Conservation (phyloP, 2,888 invertebrate genomes). For the Tiphia femorata region DNA sequence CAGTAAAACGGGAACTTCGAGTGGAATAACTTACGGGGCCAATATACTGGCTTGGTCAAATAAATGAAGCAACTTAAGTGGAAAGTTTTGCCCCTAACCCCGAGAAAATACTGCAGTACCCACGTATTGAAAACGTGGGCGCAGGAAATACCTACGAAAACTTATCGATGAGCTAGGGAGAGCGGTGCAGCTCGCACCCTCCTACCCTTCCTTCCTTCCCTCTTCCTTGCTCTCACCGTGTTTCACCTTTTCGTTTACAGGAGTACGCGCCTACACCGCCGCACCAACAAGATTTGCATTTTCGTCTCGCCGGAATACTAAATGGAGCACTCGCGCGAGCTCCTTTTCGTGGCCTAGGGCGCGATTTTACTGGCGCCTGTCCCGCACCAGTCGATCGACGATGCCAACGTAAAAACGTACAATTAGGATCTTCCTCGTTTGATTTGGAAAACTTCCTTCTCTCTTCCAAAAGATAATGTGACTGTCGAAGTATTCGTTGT, state of each 20-base stretch:
- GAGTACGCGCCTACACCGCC: slow-evolving; percentile 13
- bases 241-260: slow-evolving; percentile 8
- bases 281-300: slow-evolving; percentile 29
- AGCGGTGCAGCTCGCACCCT: slow-evolving; percentile 13
- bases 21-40: slow-evolving; percentile 54
- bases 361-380: too few relatives aligned
- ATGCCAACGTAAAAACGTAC: too few relatives aligned
- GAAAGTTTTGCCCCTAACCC: slow-evolving; percentile 58
- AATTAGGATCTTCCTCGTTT: too few relatives aligned
- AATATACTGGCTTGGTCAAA: slow-evolving; percentile 53
- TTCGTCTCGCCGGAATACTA: slow-evolving; percentile 28
- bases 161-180: slow-evolving; percentile 29
- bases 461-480: too few relatives aligned
- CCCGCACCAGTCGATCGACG: too few relatives aligned
- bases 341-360: too few relatives aligned
- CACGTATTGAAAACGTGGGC: slow-evolving; percentile 54
- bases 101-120: slow-evolving; percentile 53
- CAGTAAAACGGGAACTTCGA: slow-evolving; percentile 51
- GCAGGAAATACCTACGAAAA: slow-evolving; percentile 36
- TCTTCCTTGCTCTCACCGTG: slow-evolving; percentile 6
- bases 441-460: too few relatives aligned
- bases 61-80: slow-evolving; percentile 63
- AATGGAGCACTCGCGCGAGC: too few relatives aligned
- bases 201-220: neutral
- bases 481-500: neutral